A percentile compares a stretch with the other conserved stretches of the same genome.
These are phyloP conservation scores for Andrena minutula DNA, from an alignment of 2,888 invertebrate genomes.

Conservation along the genomic window DNA sequence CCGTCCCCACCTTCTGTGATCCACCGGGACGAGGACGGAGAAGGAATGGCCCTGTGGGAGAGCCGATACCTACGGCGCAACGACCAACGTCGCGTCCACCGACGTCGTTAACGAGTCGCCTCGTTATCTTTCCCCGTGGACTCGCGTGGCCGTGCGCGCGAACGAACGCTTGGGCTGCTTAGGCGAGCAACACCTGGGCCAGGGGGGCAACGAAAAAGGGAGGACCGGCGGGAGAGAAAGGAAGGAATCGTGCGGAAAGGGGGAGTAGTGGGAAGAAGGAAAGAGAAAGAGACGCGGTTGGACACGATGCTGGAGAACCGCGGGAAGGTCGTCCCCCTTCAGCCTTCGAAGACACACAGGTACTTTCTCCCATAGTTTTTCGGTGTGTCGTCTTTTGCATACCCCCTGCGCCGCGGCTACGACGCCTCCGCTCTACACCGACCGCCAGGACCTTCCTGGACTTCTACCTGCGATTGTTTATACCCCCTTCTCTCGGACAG, in stretches of 20 bases:
- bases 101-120: constrained; percentile 71
- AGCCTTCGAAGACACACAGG: constrained; percentile 70
- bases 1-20: constrained; percentile 28
- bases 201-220: constrained; percentile 43
- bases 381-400: constrained; percentile 67
- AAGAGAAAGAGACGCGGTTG: constrained; percentile 64
- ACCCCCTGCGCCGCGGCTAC: constrained; percentile 48
- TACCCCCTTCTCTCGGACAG: constrained; percentile 37
- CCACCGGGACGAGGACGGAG: constrained; percentile 31
- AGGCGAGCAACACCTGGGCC: constrained; percentile 31
- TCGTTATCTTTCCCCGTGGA: constrained; percentile 69
- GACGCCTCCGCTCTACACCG: constrained; percentile 42
- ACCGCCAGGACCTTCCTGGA: constrained; percentile 25
- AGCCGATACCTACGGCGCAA: constrained; percentile 61
- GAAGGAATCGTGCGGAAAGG: constrained; percentile 47
- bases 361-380: constrained; percentile 76
- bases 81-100: constrained; percentile 54
- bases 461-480: constrained; percentile 59
- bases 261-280: constrained; percentile 39
- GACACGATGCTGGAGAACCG: constrained; percentile 66
- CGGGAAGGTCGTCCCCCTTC: constrained; percentile 69
- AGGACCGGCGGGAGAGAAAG: constrained; percentile 47
- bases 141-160: neutral
- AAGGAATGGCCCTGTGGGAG: constrained; percentile 56
- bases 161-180: neutral